Percentiles rank a stretch among this genome's conserved stretches.
Evolutionary conservation across 2,113 vertebrate genomes (phyloP).

Genomic region (Sminthopsis crassicaudata): DNA sequence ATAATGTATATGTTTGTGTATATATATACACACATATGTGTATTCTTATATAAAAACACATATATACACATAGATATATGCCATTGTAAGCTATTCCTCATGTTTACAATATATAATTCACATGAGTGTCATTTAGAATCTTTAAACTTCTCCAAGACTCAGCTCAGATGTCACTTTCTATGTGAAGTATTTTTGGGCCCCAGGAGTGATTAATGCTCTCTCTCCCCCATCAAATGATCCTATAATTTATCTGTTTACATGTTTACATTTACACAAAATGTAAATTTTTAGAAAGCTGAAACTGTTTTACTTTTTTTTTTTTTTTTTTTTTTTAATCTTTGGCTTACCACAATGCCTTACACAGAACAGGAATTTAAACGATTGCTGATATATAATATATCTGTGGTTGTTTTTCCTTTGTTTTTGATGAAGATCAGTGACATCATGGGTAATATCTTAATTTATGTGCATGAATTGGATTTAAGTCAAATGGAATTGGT

Average conservation of each 20-base stretch:
- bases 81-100: not conserved
- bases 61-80: not conserved
- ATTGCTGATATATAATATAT: not conserved
- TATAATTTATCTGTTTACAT: not conserved
- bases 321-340: not conserved
- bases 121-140: not conserved
- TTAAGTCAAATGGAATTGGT: not conserved
- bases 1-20: too few relatives aligned
- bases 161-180: not conserved
- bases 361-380: not conserved
- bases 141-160: not conserved
- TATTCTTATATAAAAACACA: not conserved
- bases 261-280: not conserved
- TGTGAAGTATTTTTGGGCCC: not conserved
- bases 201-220: not conserved
- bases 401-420: not conserved
- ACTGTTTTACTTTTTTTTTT: not conserved
- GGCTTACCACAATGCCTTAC: not conserved
- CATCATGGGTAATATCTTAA: not conserved
- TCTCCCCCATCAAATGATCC: not conserved
- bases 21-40: not conserved
- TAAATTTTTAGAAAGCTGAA: not conserved
- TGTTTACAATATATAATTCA: not conserved
- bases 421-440: not conserved
- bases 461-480: not conserved